Percentiles rank a stretch among this genome's conserved stretches.
These are phyloP conservation scores for Pediacus dermestoides DNA, from an alignment of 2,888 invertebrate genomes.

Conservation along the genomic window DNA sequence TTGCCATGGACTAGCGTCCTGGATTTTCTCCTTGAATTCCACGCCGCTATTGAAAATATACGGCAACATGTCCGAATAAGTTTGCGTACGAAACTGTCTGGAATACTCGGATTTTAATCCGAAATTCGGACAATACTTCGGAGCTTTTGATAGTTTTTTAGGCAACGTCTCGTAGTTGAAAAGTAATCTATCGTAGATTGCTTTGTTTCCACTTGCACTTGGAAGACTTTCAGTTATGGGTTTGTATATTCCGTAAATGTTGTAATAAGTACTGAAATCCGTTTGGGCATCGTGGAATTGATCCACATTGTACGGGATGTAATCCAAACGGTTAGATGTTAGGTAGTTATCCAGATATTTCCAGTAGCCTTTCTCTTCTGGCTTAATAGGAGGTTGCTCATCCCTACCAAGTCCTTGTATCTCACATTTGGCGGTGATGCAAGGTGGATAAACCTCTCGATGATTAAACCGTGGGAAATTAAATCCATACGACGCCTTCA, in stretches of 20 bases:
- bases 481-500: too few relatives aligned
- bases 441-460: slow-evolving; percentile 34
- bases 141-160: slow-evolving; percentile 30
- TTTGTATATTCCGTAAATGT: slow-evolving; percentile 38
- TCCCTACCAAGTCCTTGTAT: slow-evolving; percentile 41
- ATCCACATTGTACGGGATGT: slow-evolving; percentile 38
- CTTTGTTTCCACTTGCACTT: slow-evolving; percentile 29
- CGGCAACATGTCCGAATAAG: slow-evolving; percentile 39
- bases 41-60: slow-evolving; percentile 38
- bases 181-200: slow-evolving; percentile 29
- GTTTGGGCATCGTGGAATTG: slow-evolving; percentile 41
- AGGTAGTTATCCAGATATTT: slow-evolving; percentile 49
- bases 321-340: slow-evolving; percentile 41
- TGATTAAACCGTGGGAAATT: too few relatives aligned
- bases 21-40: slow-evolving; percentile 35
- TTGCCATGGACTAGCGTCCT: slow-evolving; percentile 28
- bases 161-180: slow-evolving; percentile 32
- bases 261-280: slow-evolving; percentile 47
- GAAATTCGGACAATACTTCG: slow-evolving; percentile 7
- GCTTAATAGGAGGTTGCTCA: slow-evolving; percentile 45
- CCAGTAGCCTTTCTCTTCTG: slow-evolving; percentile 42
- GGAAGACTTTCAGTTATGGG: slow-evolving; percentile 22
- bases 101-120: too few relatives aligned
- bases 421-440: slow-evolving; percentile 34
- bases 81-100: too few relatives aligned